These are phyloP conservation scores for Mercenaria mercenaria DNA, from an alignment of 1,140 invertebrate species.

Conservation along the genomic window DNA sequence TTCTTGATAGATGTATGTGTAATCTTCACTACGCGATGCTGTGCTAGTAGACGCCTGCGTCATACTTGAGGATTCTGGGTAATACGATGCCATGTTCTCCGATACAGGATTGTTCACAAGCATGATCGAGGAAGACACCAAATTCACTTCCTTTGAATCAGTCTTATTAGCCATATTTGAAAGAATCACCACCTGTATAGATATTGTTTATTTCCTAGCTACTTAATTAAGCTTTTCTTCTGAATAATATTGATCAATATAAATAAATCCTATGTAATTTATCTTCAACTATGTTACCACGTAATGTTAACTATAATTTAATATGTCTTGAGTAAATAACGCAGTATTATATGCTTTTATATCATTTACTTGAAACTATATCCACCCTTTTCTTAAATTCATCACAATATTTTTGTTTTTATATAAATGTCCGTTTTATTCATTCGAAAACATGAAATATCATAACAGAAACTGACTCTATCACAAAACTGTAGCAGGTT, in stretches of 20 bases:
- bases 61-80: constrained; percentile 14
- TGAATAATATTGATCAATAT: no score
- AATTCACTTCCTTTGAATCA: constrained; percentile 47
- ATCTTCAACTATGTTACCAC: no score
- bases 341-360: no score
- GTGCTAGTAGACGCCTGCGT: neutral
- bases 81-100: constrained; percentile 47
- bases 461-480: neutral
- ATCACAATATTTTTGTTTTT: neutral
- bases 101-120: constrained; percentile 62
- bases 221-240: no score
- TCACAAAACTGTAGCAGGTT: neutral
- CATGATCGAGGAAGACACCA: constrained; percentile 63
- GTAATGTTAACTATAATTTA: neutral
- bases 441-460: neutral
- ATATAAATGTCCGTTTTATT: neutral
- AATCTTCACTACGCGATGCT: neutral
- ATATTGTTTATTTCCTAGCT: no score
- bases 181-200: no score
- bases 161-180: constrained; percentile 18
- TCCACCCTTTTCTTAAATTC: neutral
- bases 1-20: constrained; percentile 39
- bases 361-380: neutral
- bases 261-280: no score
- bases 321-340: no score